Evolutionary conservation across 1,140 invertebrate genomes (phyloP), one percentile per base, ranked within the genome.

Genomic region (Drosophila asahinai): DNA sequence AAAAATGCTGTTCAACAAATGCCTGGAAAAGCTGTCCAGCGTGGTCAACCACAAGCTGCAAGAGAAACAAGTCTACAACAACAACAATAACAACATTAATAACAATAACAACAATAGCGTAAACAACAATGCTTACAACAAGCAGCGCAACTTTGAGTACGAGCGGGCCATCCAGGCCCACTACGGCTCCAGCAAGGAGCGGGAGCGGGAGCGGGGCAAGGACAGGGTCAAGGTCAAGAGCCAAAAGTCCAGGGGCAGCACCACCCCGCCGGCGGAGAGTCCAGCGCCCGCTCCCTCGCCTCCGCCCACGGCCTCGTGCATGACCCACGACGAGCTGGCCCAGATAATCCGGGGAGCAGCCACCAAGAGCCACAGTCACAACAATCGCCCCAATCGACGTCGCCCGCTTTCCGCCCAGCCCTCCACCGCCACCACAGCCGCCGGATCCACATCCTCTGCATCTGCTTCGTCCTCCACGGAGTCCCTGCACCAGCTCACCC

Each of bases 1-100:
- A 40, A 83, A 83, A 86, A 92, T 92, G 87, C 64, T 92, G n/a
- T 92, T 92, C 66, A 92, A 92, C 58, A 92, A 92, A 68, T 92
- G 84, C 55, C 74, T 92, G 42, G 84, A 91, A 49, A 92, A 92
- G 78, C 63, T 92, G 64, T 92, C 91, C 82, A 90, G 76, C 54
- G 91, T 91, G 59, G 86, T 92, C n/a, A 77, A 92, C 30, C 78
- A 92, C 58, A 91, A 91, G 48, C 52, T 82, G 64, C 80, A 90
- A 43, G 81, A 83, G 67, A 86, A 80, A 60, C 79, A 91, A 17
- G 72, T 73, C 54, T 90, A 81, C 77, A 84, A 79, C 40, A 84
- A 79, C 40, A 77, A 82, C 17, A 84, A 80, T 7, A 79, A 77
- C 38, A 79, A 63, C 14, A 79, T 45, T 30, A 72, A 55, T 14